Base-by-base conservation (phyloP, 1,140 invertebrate genomes). In the Babylonia areolata region DNA sequence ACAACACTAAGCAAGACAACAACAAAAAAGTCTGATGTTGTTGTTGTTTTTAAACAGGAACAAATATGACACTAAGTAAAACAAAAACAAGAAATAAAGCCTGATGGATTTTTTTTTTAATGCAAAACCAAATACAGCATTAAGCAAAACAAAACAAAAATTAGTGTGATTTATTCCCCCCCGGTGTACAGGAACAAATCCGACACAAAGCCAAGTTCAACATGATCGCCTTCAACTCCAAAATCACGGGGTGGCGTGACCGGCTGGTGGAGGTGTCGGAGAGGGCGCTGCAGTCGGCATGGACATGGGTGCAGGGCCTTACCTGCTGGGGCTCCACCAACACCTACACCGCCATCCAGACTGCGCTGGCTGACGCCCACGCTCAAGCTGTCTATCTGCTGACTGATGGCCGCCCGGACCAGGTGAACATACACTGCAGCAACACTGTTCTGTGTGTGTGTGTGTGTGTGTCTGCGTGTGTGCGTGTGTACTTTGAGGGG, bases 371-470 rank as follows among this genome's bases (percentile, higher is more conserved):
- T 87, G 94, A 95, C 82, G 90, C 88, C 23, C 86, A 91, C 15
- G 93, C 93, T 20, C 91, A 94, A 88, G 94, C 93, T 77, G 93
- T 95, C 79, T 95, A 94, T 82, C 88, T 95, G 35, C 89, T 95
- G 15, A 94, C 93, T 37, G 94, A 95, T 88, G 94, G 94, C 9
- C 85, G 94, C 82, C 94, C 94, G 64, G 93, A 95, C 85, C 93
- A 94, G 92, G 93, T 94, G 46, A 51, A 51, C 17, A 51, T n/a
- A n/a, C n/a, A n/a, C n/a, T n/a, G n/a, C 85, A 85, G n/a, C n/a
- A n/a, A n/a, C n/a, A n/a, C n/a, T n/a, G n/a, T n/a, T n/a, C n/a
- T n/a, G n/a, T n/a, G n/a, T n/a, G n/a, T n/a, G n/a, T n/a, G n/a
- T n/a, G n/a, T n/a, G n/a, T n/a, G n/a, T n/a, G n/a, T n/a, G n/a